phyloP scores from a whole-genome alignment of 2,113 vertebrate genomes.

The Brienomyrus longianalis region DNA sequence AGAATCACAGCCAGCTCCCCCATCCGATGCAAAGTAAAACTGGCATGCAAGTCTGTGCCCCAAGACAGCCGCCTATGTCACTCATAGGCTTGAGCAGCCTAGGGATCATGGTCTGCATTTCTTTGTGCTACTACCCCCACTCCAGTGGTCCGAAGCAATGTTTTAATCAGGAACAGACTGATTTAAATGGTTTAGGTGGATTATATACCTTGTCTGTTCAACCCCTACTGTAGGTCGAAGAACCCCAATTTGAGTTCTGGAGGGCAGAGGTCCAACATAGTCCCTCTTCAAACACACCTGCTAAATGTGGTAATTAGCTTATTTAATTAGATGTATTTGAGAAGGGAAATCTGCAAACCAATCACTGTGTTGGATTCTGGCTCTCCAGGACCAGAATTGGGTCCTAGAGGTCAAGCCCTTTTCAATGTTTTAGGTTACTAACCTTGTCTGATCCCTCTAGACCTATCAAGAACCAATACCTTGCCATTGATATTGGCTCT shows the following conservation, averaged over 20 bases:
- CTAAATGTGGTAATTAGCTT: not conserved
- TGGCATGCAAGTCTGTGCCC: not conserved
- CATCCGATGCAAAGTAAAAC: not conserved
- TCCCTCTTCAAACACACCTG: not conserved
- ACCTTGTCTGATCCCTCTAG: not conserved
- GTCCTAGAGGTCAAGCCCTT: not conserved
- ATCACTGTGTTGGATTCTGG: not conserved
- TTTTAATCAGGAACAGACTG: not conserved
- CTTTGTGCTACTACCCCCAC: not conserved
- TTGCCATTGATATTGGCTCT: not conserved
- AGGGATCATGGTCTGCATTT: not conserved
- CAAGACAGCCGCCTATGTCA: not conserved
- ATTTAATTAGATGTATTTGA: not conserved
- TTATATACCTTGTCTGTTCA: not conserved
- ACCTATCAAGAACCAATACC: not conserved
- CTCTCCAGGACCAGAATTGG: not conserved
- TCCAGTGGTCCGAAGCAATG: not conserved
- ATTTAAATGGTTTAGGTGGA: not conserved
- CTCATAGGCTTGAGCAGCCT: not conserved
- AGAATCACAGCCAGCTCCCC: not conserved
- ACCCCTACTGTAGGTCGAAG: not conserved
- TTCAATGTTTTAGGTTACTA: not conserved
- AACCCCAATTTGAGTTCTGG: not conserved
- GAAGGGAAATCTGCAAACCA: not conserved
- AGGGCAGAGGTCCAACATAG: not conserved